phyloP scores from a whole-genome alignment of 2,113 vertebrate species.

The Colinus virginianus region DNA sequence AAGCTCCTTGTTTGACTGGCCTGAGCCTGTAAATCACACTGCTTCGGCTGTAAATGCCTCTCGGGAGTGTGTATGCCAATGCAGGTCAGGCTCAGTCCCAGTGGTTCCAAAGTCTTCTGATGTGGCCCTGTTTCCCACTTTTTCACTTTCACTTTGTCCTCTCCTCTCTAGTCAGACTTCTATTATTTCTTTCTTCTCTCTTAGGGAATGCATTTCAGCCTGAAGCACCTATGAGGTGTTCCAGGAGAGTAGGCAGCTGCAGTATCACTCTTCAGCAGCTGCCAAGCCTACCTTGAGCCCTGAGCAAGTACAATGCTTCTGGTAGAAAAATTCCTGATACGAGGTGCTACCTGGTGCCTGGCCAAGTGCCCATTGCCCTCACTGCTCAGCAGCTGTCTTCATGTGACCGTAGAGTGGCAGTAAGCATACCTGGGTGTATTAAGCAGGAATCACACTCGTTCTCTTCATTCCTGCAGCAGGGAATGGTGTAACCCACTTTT shows the following conservation, averaged over 20 bases:
- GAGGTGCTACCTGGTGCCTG: not conserved
- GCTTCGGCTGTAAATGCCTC: not conserved
- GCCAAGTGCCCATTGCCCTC: not conserved
- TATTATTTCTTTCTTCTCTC: not conserved
- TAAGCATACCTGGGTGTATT: constrained; percentile 90
- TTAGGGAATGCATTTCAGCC: not conserved
- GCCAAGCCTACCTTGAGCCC: not conserved
- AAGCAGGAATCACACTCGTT: constrained; percentile 97
- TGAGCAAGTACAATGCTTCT: not conserved
- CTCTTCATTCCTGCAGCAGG: constrained; percentile 94
- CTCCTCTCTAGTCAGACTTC: not conserved
- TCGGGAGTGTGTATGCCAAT: not conserved
- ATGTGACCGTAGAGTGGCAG: accelerated
- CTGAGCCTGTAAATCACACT: not conserved
- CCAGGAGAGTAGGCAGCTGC: not conserved
- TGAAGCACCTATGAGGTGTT: not conserved
- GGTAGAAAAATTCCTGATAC: not conserved
- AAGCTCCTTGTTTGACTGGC: not conserved
- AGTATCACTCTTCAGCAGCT: not conserved
- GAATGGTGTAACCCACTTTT: constrained; percentile 93
- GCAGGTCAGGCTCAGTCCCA: not conserved
- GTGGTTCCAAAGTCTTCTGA: not conserved
- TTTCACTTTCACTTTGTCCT: not conserved
- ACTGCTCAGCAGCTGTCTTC: not conserved
- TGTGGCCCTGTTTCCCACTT: not conserved